Conservation (phyloP, 2,113 vertebrate species). For the Eurypyga helias region DNA sequence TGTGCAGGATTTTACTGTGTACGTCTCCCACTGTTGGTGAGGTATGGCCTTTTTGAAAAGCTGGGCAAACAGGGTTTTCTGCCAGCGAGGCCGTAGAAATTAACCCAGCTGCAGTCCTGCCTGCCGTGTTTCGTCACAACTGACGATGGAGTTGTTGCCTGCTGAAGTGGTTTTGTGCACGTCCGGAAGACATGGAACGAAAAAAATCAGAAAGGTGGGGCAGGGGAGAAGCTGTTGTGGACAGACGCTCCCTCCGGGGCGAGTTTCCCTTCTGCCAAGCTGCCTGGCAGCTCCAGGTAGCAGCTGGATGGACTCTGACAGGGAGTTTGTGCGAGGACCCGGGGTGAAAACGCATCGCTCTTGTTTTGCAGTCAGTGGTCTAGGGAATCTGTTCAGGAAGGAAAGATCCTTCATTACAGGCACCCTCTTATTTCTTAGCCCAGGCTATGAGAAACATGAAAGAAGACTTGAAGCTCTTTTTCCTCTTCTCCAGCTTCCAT, state of each 20-base stretch:
- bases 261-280: not conserved
- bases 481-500: not conserved
- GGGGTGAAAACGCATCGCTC: not conserved
- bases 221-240: not conserved
- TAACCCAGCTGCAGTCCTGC: not conserved
- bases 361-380: accelerated
- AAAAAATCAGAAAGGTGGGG: not conserved
- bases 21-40: not conserved
- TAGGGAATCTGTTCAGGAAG: accelerated
- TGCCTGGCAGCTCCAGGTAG: not conserved
- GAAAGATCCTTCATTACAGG: not conserved
- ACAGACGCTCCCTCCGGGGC: not conserved
- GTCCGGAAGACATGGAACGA: not conserved
- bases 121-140: accelerated
- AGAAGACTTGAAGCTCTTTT: not conserved
- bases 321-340: not conserved
- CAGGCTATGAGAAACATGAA: not conserved
- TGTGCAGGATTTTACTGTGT: not conserved
- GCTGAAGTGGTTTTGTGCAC: not conserved
- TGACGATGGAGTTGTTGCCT: not conserved
- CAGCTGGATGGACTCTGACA: not conserved
- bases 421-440: not conserved
- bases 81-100: not conserved
- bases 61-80: accelerated
- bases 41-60: not conserved